A percentile compares a stretch with the other conserved stretches of the same genome.
phyloP scores from a whole-genome alignment of 2,113 vertebrate species.

The Leuciscus idus region DNA sequence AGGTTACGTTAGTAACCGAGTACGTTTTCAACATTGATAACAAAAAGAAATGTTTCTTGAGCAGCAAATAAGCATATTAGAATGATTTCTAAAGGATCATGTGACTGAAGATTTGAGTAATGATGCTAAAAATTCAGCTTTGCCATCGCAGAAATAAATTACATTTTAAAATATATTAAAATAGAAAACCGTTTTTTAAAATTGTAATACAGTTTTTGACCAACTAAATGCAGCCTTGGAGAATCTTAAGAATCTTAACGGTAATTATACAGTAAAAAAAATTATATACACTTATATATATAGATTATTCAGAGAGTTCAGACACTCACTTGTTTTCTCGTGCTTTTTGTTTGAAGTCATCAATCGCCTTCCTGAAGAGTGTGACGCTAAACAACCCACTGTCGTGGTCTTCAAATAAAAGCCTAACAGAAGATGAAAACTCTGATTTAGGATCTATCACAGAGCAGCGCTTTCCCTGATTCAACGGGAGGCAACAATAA shows the following conservation, averaged over 20 bases:
- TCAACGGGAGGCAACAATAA: not conserved
- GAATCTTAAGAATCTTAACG: not conserved
- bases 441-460: not conserved
- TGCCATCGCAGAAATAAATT: not conserved
- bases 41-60: too few species aligned
- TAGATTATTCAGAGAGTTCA: constrained; percentile 48
- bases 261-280: too few species aligned
- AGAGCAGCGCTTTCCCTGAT: not conserved
- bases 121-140: not conserved
- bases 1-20: too few species aligned
- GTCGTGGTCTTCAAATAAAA: constrained; percentile 92
- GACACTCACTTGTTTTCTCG: constrained; percentile 91
- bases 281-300: too few species aligned
- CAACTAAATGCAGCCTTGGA: not conserved
- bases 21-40: not conserved
- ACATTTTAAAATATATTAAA: not conserved
- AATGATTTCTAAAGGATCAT: not conserved
- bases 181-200: not conserved
- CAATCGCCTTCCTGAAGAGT: constrained; percentile 93
- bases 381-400: constrained; percentile 94
- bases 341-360: constrained; percentile 97
- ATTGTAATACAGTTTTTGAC: not conserved
- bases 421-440: constrained; percentile 69
- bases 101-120: not conserved
- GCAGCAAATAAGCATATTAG: not conserved